A percentile compares a stretch with the other conserved stretches of the same genome.
These are phyloP conservation scores for Apodemus agrarius DNA, from an alignment of 2,797 vertebrate genomes.

Conservation along the genomic window DNA sequence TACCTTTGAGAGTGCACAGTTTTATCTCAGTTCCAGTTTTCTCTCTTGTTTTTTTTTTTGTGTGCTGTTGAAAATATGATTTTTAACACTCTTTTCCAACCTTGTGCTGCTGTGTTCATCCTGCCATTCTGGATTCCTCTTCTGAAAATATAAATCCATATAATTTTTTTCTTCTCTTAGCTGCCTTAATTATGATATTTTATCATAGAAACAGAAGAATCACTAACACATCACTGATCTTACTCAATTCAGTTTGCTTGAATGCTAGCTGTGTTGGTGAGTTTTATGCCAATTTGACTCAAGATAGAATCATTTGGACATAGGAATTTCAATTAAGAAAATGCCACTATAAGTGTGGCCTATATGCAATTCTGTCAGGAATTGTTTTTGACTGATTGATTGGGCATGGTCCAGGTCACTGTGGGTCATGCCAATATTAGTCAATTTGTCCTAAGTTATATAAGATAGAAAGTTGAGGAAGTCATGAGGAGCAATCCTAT, in stretches of 20 bases:
- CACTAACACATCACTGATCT: background rate
- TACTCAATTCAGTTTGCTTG: background rate
- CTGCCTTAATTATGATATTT: background rate
- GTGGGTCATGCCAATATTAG: background rate
- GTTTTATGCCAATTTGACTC: background rate
- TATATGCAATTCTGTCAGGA: background rate
- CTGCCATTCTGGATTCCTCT: background rate
- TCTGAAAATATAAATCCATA: background rate
- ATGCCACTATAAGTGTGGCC: background rate
- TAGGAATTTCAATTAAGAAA: background rate
- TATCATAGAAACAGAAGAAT: background rate
- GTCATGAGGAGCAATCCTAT: background rate
- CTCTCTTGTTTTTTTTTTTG: background rate
- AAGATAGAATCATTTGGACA: background rate
- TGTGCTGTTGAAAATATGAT: background rate
- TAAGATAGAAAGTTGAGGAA: background rate
- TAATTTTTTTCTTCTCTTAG: background rate
- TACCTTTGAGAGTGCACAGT: background rate
- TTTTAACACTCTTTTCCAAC: background rate
- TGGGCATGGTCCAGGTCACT: background rate
- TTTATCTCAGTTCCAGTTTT: background rate
- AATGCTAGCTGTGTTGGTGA: background rate
- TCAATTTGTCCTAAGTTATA: background rate
- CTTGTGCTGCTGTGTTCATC: no score
- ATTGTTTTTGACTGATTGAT: background rate